A percentile compares a stretch with the other conserved stretches of the same genome.
Evolutionary conservation across 2,113 vertebrate species (phyloP).

Genomic region (Limanda limanda): DNA sequence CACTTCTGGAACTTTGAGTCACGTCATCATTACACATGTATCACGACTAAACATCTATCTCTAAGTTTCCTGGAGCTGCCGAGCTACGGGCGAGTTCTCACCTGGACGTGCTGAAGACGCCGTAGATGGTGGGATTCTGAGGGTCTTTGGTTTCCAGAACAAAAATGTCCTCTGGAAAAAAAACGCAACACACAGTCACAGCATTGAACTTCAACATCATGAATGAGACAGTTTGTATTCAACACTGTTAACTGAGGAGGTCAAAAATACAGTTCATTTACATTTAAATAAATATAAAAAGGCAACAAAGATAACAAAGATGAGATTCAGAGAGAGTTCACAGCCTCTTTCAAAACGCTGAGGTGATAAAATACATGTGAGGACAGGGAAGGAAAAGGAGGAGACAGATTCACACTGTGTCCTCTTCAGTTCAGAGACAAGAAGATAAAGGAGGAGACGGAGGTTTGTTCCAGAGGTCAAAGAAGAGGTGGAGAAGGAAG

Average conservation of each 20-base stretch:
- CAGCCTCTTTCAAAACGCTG: no score
- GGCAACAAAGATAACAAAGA: no score
- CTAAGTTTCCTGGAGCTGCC: not conserved
- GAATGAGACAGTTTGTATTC: no score
- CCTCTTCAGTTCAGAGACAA: not conserved
- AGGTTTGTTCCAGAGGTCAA: not conserved
- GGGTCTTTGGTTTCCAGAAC: conserved; percentile 86
- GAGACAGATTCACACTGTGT: no score
- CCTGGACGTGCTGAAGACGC: conserved; percentile 90
- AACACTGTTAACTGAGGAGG: no score
- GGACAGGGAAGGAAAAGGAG: conserved; percentile 19
- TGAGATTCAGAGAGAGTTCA: not conserved
- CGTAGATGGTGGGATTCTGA: conserved; percentile 86
- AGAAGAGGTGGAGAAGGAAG: not conserved
- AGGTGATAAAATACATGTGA: not conserved
- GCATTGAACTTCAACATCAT: no score
- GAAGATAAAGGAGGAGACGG: not conserved
- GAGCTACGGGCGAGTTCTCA: conserved; percentile 56
- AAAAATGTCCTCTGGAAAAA: conserved; percentile 87
- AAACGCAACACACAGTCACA: not conserved
- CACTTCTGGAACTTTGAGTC: no score
- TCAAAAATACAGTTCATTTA: no score
- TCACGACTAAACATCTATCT: no score
- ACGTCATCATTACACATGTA: no score
- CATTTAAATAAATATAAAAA: no score